Base-by-base conservation (phyloP, 2,888 invertebrate genomes). In the Emesis russula region DNA sequence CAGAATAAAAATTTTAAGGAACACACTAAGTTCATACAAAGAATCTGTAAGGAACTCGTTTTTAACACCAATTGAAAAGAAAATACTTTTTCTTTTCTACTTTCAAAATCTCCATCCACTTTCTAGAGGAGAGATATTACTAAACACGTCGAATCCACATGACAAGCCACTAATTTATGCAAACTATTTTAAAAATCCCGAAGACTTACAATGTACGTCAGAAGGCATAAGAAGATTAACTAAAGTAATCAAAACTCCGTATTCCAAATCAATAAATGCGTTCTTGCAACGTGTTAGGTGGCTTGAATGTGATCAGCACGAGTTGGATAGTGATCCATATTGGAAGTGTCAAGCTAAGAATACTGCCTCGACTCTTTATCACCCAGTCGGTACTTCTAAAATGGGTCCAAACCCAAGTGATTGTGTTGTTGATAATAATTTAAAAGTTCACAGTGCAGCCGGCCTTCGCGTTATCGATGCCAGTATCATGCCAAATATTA, bases 101-200 rank as follows among this genome's bases (percentile, higher is more conserved):
- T 96, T 98, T 0, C 96, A 97, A 9, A 93, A 98, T 1, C 87
- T 98, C 0, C 97, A 98, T 91, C 99, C 98, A 0, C 96, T 97
- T 93, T 98, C 98, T 0, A 97, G 97, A 13, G 99, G 99, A 71
- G 96, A 95, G 70, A 95, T 99, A 18, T 97, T 97, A 74, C 96
- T 99, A 3, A 97, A 97, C 73, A 98, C 98, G 0, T 96, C 96
- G 0, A 96, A 99, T 95, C 99, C 99, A 0, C 95, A 97, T 38
- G 98, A 99, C 11, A 97, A 98, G 77, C 99, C 99, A 0, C 93
- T 98, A 38, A 98, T 99, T 75, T 97, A 98, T 93, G 97, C 99
- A 1, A 99, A 99, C 93, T 99, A 99, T 96, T 98, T 99, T 41
- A 95, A 97, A 0, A 98, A 99, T n/a, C 95, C 97, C 0, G 96